Conservation (phyloP, 2,797 vertebrate species). For the Aplochiton taeniatus region DNA sequence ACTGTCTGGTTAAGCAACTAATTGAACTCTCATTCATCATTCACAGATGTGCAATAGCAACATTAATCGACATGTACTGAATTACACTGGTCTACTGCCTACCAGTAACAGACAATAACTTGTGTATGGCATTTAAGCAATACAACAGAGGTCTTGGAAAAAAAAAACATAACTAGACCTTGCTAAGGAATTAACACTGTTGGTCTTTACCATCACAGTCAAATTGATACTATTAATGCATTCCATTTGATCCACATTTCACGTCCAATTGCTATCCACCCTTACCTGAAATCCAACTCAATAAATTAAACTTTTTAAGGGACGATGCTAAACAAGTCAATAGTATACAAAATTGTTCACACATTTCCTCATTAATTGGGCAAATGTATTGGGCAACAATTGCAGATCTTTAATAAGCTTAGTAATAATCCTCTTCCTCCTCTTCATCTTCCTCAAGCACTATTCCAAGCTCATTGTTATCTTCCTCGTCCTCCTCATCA, state of each 20-base stretch:
- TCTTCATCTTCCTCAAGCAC: slow-evolving; percentile 71
- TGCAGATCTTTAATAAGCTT: slow-evolving; percentile 38
- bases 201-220: slow-evolving; percentile 36
- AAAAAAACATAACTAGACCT: slow-evolving; percentile 29
- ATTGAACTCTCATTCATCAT: slow-evolving; percentile 13
- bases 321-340: slow-evolving; percentile 44
- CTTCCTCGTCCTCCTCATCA: slow-evolving; percentile 51
- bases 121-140: slow-evolving; percentile 28
- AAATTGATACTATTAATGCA: not conserved
- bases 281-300: slow-evolving; percentile 39
- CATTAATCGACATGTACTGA: slow-evolving; percentile 54
- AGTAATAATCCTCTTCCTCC: slow-evolving; percentile 70
- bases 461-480: slow-evolving; percentile 65
- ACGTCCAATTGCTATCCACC: not conserved
- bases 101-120: slow-evolving; percentile 42
- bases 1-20: slow-evolving; percentile 23
- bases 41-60: slow-evolving; percentile 44
- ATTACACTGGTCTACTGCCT: slow-evolving; percentile 53
- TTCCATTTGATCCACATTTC: slow-evolving; percentile 17
- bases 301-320: slow-evolving; percentile 62
- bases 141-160: not conserved
- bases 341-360: slow-evolving; percentile 34
- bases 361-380: slow-evolving; percentile 37
- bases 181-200: slow-evolving; percentile 38
- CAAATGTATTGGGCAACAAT: slow-evolving; percentile 30